Evolutionary conservation across 2,113 vertebrate genomes (phyloP).

Genomic region (Sprattus sprattus): DNA sequence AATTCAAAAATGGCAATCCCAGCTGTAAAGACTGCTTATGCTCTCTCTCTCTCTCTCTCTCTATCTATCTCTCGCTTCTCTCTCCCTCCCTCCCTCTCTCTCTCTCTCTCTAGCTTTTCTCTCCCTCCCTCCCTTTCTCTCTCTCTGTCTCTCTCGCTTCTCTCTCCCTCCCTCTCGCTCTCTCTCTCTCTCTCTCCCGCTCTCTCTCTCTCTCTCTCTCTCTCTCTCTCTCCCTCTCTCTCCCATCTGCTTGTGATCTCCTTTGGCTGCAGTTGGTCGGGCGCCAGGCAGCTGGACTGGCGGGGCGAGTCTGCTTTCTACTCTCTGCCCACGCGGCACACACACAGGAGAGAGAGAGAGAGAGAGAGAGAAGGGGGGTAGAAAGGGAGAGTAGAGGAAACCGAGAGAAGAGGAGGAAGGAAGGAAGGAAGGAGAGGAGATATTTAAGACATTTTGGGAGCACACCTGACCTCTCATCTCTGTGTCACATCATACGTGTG

Average conservation of each 20-base stretch:
- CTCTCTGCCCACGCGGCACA: no score
- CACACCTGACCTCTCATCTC: no score
- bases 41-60: slow-evolving; percentile 50
- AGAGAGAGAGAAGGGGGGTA: background rate
- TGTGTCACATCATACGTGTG: no score
- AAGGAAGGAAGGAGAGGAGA: background rate
- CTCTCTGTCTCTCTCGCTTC: slow-evolving; percentile 53
- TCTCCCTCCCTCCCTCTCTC: slow-evolving; percentile 25
- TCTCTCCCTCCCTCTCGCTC: background rate
- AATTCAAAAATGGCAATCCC: slow-evolving; percentile 1
- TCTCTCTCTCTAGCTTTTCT: slow-evolving; percentile 26
- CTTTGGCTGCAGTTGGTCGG: no score
- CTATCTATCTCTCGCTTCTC: slow-evolving; percentile 52
- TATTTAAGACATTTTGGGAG: no score
- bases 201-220: background rate
- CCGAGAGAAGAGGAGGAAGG: no score
- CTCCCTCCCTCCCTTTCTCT: slow-evolving; percentile 48
- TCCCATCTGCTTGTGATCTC: slow-evolving; percentile 28
- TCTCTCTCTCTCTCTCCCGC: background rate
- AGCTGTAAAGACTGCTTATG: slow-evolving; percentile 57
- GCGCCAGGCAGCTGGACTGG: no score
- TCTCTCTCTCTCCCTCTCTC: background rate
- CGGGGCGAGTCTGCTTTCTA: no score
- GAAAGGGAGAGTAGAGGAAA: background rate
- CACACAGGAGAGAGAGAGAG: slow-evolving; percentile 1